Base-by-base conservation (phyloP, 2,797 vertebrate species). In the Streptopelia turtur region DNA sequence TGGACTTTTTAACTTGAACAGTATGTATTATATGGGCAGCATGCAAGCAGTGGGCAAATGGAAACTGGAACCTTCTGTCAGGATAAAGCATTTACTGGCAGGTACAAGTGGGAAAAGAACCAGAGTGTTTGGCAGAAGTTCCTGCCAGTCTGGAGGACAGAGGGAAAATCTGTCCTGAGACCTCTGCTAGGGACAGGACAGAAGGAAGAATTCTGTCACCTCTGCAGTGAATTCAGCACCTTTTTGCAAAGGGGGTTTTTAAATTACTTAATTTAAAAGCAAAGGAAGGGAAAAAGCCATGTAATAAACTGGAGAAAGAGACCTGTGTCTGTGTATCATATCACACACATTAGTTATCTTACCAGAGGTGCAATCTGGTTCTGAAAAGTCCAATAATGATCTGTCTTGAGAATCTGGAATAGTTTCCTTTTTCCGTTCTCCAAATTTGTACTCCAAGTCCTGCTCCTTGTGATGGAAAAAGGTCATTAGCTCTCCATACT, bases 401-500 rank as follows among this genome's bases (percentile, higher is more conserved):
- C 96, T 57, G 16, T 97, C 98, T 23, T 97, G 96, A 50, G 87
- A 87, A 37, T 97, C 94, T 25, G 92, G 33, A 83, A 79, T 77
- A 31, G 45, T 57, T 6, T 97, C 98, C 14, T 97, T 98, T 97
- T 97, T 97, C 94, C 75, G 55, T 68, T 98, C 98, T 85, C 94
- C 96, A 52, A 90, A 83, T 95, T 97, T 28, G 87, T 64, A 75
- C 37, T 98, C 97, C 21, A 96, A 71, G 47, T 98, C 96, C 25
- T 97, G 95, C 31, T 98, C 98, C 74, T 97, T 98, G 68, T 97
- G 96, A 25, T 98, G 98, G 55, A 97, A 96, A 85, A 96, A 95
- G 47, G 98, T 98, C 98, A 99, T 98, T 87, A 99, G 98, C 24
- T 98, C 98, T 94, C 98, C 98, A 75, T 99, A 99, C 11, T 99